Evolutionary conservation across 2,797 vertebrate genomes (phyloP), one percentile per base, ranked within the genome.

Genomic region (Parotocinclus haroldoi): DNA sequence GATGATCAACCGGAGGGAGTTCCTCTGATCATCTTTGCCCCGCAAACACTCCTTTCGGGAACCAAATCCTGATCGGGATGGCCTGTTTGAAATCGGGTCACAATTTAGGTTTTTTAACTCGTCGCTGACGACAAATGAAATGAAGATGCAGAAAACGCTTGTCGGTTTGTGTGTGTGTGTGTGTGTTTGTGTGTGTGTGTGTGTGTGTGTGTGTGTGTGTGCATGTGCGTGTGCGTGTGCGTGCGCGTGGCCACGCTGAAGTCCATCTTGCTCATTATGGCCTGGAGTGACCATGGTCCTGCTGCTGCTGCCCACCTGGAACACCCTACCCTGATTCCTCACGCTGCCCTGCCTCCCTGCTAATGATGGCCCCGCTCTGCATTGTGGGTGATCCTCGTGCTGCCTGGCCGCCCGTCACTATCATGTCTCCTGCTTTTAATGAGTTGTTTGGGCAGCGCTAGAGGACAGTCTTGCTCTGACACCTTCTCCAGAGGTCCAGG

Each of bases 401-500:
- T 74, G 68, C 57, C 58, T 69, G 1, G 63, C 66, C 64, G 58
- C 69, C 68, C 63, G 55, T 62, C 69, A 68, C 59, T 53, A 62
- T 39, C 63, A 64, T 70, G 76, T 65, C 73, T 70, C 75, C 67
- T 64, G 71, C 76, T 75, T 75, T 78, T 78, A 78, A 75, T 75
- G 76, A 78, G 76, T 75, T 66, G 69, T 73, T 78, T 75, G 55
- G 59, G 67, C 67, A 54, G 63, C 12, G 70, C 75, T 78, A 64
- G 57, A 51, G 62, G 63, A 68, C 54, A 14, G 67, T 63, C 71
- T 58, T 62, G 70, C 60, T 55, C 59, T 75, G 76, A 72, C 76
- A 74, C 64, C 52, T n/a, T 72, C 75, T 74, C 68, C 48, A 66
- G 66, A 57, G 66, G 72, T 75, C 66, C 66, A 70, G 45, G 66